A percentile compares a stretch with the other conserved stretches of the same genome.
phyloP scores from a whole-genome alignment of 2,113 vertebrate genomes.

The Oreochromis niloticus region DNA sequence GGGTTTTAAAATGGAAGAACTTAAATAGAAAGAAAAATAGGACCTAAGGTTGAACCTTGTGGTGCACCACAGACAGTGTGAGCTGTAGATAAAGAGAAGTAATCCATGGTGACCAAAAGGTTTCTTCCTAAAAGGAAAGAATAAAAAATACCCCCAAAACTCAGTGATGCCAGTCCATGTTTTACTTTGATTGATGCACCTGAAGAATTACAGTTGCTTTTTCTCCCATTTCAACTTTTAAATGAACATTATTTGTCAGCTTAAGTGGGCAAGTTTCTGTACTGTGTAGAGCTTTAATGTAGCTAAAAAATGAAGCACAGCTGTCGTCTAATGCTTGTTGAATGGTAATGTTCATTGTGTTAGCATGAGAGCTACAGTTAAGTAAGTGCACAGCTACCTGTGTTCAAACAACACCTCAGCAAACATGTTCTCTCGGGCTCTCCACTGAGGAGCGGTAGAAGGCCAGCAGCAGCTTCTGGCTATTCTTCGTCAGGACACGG shows the following conservation, averaged over 20 bases:
- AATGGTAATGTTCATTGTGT: neutral
- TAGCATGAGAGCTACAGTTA: neutral
- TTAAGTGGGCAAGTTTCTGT: neutral
- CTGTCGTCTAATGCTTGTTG: neutral
- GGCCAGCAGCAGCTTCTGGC: neutral
- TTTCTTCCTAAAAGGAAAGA: neutral
- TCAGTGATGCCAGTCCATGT: neutral
- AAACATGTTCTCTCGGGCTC: neutral
- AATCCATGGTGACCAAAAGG: accelerated
- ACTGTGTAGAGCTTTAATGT: neutral
- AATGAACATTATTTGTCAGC: neutral
- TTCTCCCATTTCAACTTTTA: neutral
- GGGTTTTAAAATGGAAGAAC: accelerated
- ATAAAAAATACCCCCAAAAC: neutral
- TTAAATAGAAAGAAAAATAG: neutral
- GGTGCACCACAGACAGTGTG: neutral
- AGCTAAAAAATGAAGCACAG: neutral
- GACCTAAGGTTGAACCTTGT: neutral
- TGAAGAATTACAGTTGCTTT: neutral
- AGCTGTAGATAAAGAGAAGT: neutral
- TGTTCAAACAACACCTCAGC: accelerated
- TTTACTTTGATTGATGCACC: neutral
- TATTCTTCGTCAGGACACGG: accelerated
- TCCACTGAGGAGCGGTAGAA: neutral
- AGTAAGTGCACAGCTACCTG: neutral